Base-by-base conservation (phyloP, 2,113 vertebrate species). In the Macrotis lagotis region DNA sequence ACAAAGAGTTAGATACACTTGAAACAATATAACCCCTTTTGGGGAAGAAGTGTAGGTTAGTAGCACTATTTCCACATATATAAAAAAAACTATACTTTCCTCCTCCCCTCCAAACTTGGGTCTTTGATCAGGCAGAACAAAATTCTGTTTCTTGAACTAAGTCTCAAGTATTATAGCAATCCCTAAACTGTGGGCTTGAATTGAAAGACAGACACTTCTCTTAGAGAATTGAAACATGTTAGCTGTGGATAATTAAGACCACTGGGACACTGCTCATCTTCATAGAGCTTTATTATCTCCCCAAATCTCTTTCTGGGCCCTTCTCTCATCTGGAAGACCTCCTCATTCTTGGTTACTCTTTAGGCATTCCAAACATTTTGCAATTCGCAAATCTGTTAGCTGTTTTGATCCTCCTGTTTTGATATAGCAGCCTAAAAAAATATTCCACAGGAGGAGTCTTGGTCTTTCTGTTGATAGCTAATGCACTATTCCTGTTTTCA, bases 361-460 rank as follows among this genome's bases (percentile, higher is more conserved):
- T 48, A 51, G 59, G 90, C 93, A 96, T 90, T 26, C 44, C 89
- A 83, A 28, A 91, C 91, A 44, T 48, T 91, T 88, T 89, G 51
- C 93, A 93, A 25, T 74, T 92, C 1, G 0, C 92, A 90, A 89
- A 44, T 94, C 94, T 94, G 92, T 91, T 92, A 53, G 59, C 7
- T 4, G 24, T 55, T 89, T 59, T n/a, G n/a, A 89, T 90, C 50
- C 92, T 95, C 95, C 59, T 93, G 50, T 96, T 94, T 94, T 89
- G 90, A 74, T 91, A 52, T 93, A 92, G 50, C 91, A 95, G 48
- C 83, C 91, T 95, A 50, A 90, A 50, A 90, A 93, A 95, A 66
- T 93, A 95, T 49, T 50, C 92, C 88, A 59, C 91, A 74, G 88
- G 48, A 48, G 8, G 55, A 92, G 89, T 51, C 52, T 88, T 7